Conservation (phyloP, 2,113 vertebrate species). For the Columba janthina region DNA sequence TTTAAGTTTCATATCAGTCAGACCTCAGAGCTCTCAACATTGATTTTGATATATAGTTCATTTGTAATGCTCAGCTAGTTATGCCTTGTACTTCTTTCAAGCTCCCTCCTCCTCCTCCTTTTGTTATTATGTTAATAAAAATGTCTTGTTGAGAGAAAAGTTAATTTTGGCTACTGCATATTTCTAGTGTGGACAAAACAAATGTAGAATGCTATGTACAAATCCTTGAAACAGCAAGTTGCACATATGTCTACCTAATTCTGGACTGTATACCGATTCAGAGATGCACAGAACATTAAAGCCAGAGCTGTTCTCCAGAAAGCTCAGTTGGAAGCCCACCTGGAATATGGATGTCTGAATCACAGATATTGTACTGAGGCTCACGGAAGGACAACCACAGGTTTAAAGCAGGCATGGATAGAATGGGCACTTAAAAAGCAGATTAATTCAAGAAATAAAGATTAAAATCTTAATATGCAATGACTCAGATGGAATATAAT, state of each 20-base stretch:
- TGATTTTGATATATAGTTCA: neutral
- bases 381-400: neutral
- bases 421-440: neutral
- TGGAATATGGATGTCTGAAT: accelerated
- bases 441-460: neutral
- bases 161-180: neutral
- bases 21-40: neutral
- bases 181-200: neutral
- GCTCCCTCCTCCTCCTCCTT: neutral
- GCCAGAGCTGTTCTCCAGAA: neutral
- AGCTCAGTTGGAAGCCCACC: neutral
- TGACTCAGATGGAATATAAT: neutral
- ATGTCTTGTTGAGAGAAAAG: neutral
- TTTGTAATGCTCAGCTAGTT: neutral
- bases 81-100: neutral
- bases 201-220: neutral
- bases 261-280: neutral
- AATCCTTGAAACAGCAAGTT: neutral
- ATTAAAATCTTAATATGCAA: neutral
- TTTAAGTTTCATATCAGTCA: neutral
- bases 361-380: neutral
- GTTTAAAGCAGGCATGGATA: neutral
- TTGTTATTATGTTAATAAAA: neutral
- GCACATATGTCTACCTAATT: neutral
- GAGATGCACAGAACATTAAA: neutral